phyloP scores from a whole-genome alignment of 2,888 invertebrate genomes.

The Ernsta delagoae region DNA sequence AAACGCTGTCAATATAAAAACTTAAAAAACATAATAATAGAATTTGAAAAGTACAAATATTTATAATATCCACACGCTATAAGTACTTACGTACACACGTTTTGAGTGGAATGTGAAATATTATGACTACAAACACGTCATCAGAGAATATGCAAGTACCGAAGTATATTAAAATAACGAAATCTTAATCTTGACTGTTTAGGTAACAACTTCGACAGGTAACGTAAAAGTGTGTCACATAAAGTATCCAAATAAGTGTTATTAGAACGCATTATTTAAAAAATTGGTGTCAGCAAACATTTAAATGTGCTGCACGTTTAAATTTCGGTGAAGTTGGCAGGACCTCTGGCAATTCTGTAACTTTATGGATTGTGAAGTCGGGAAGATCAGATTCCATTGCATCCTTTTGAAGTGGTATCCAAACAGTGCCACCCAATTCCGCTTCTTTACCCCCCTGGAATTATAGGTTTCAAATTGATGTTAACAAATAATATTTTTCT shows the following conservation, averaged over 20 bases:
- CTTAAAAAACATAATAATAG: too few relatives aligned
- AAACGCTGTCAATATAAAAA: conserved; percentile 15
- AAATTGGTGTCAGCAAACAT: conserved; percentile 24
- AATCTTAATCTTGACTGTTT: conserved; percentile 18
- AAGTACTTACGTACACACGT: too few relatives aligned
- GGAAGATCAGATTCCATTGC: conserved; percentile 83
- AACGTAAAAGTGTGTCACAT: conserved; percentile 17
- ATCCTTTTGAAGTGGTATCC: conserved; percentile 88
- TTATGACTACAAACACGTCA: too few relatives aligned
- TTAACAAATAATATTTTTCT: too few relatives aligned
- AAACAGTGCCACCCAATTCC: conserved; percentile 91
- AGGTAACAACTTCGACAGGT: conserved; percentile 29
- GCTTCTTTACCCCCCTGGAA: conserved; percentile 87
- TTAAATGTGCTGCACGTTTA: conserved; percentile 55
- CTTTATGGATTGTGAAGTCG: conserved; percentile 87
- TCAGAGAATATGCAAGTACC: too few relatives aligned
- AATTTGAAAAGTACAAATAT: too few relatives aligned
- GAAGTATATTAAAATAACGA: conserved; percentile 1
- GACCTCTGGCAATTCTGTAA: conserved; percentile 86
- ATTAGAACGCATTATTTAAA: conserved; percentile 4
- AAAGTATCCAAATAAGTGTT: background rate
- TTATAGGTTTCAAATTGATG: too few relatives aligned
- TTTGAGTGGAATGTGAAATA: too few relatives aligned
- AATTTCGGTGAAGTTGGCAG: conserved; percentile 83
- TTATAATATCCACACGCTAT: too few relatives aligned